Evolutionary conservation across 2,888 invertebrate species (phyloP), one percentile per base, ranked within the genome.

Genomic region (Amphipyra tragopoginis): DNA sequence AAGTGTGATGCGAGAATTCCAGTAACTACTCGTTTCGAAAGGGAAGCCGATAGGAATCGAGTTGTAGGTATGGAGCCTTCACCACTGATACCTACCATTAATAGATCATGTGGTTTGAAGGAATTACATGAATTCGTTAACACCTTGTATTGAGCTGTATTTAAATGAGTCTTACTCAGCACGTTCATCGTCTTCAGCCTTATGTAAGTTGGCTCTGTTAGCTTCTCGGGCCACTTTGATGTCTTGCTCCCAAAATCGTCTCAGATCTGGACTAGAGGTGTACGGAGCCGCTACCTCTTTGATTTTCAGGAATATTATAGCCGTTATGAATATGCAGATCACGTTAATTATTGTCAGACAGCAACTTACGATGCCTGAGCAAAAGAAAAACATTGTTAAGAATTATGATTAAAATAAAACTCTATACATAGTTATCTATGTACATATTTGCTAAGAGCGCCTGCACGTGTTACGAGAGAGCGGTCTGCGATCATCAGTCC

Each of bases 201-300:
- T 93, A 82, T 89, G 96, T 93, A 93, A 80, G 69, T 94, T 95
- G 3, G 96, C 96, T 54, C 95, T 93, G 84, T 97, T 97, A 15
- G 95, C 95, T 77, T 97, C 96, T 29, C 97, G 92, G 0, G 96
- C 97, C n/a, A 97, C 95, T 57, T 96, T 96, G 55, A 98, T 96
- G 86, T 98, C 98, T 73, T 96, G 96, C 84, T 97, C 97, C 97
- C 97, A 98, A 89, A 97, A 97, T 76, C 97, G 93, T 72, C 96
- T 95, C 51, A 97, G 92, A 81, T 97, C 97, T 26, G 97, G 96
- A 66, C 96, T 96, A 0, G 97, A 97, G 0, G 97, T 97, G 80
- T 97, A 97, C 0, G 97, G 98, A 52, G 97, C 97, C 0, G 97
- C 97, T 8, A 98, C 97, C 90, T 97, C 97, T 87, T 98, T 98